These are phyloP conservation scores for Phenacoccus solenopsis DNA, from an alignment of 1,140 invertebrate genomes.

Conservation along the genomic window DNA sequence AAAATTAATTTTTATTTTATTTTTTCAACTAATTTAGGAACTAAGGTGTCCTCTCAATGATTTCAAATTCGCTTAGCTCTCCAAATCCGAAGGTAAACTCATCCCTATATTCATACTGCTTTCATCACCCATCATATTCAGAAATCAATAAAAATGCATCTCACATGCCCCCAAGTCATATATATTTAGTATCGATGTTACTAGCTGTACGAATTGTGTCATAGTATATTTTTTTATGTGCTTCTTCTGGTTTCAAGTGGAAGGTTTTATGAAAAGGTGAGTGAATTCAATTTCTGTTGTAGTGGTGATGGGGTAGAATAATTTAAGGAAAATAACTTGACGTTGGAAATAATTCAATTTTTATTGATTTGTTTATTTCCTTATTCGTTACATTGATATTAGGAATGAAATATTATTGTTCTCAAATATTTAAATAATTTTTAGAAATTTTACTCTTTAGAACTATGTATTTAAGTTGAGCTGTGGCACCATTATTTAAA, in stretches of 20 bases:
- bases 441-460: no score
- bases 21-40: slow-evolving; percentile 50
- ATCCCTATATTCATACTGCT: slow-evolving; percentile 96
- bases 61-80: slow-evolving; percentile 89
- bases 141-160: slow-evolving; percentile 94
- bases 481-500: no score
- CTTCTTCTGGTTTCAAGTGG: slow-evolving; percentile 89
- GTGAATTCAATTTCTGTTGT: no score
- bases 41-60: slow-evolving; percentile 95
- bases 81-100: slow-evolving; percentile 80
- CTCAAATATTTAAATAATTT: no score
- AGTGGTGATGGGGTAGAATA: no score
- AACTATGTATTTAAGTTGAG: no score
- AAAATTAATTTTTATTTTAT: no score
- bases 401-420: no score
- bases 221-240: slow-evolving; percentile 83
- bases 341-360: no score
- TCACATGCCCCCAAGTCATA: slow-evolving; percentile 79
- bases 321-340: no score
- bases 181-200: slow-evolving; percentile 77
- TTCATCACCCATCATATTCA: slow-evolving; percentile 94
- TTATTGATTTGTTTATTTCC: no score
- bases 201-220: slow-evolving; percentile 81
- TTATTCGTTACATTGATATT: no score
- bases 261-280: slow-evolving; percentile 89